Evolutionary conservation across 2,113 vertebrate genomes (phyloP), one percentile per base, ranked within the genome.

Genomic region (Ondatra zibethicus): DNA sequence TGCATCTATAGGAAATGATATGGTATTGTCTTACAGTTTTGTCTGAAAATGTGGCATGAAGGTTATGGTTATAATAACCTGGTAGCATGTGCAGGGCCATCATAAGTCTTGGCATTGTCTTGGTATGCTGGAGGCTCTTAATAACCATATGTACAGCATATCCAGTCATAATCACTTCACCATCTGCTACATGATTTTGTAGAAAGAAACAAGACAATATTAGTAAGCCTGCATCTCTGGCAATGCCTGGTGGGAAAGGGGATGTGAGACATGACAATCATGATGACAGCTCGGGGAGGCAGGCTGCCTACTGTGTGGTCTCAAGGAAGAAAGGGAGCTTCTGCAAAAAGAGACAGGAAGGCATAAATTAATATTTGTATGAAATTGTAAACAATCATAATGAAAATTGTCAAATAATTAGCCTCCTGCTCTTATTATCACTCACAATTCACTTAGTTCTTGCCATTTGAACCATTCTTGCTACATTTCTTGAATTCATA

Each of bases 211-310:
- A 29, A 21, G 81, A 80, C 80, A 7, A 13, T 36, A 39, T 39
- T 7, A 80, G 23, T 72, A 89, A 89, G 45, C 5, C 29, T 47
- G 39, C 11, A 23, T 29, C 47, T 52, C 5, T 6, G 12, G 2
- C 42, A 73, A 52, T 63, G 9, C 4, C 55, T 75, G 11, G 7
- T 8, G 17, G 17, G 50, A 13, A 31, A 29, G 72, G n/a, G 1
- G 1, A 27, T 0, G 8, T 23, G 2, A 58, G 13, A 29, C 0
- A 13, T 13, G 76, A 45, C 10, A 33, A 14, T 39, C 25, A 3
- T 3, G 1, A 13, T 3, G 9, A 55, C 0, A 63, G 5, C 63
- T 25, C 36, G 68, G 66, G 52, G 81, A 58, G 47, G 3, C 6
- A 86, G 21, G 50, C 3, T 50, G 5, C 42, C 93, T 68, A 5